Percentiles rank a stretch among this genome's conserved stretches.
Conservation (phyloP, 2,113 vertebrate genomes). For the Periophthalmus modestus region DNA sequence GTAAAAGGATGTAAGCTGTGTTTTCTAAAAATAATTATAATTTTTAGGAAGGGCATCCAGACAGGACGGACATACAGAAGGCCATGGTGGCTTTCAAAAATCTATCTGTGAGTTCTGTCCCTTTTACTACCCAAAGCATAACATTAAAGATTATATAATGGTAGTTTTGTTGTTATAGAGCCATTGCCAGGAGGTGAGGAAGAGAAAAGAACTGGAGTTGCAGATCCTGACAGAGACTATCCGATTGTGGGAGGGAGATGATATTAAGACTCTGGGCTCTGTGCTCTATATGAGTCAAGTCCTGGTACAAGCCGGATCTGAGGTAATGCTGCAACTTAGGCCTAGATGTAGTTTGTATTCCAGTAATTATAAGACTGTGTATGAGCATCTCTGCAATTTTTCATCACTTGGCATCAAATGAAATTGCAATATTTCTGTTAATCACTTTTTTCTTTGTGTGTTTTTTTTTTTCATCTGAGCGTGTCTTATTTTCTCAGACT, state of each 20-base stretch:
- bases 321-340: constrained; percentile 36
- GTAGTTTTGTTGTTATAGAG: constrained; percentile 72
- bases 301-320: constrained; percentile 85
- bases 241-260: constrained; percentile 95
- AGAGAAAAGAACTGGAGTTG: constrained; percentile 94
- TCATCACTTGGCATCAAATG: too few relatives aligned
- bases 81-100: constrained; percentile 95
- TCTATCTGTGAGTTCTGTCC: constrained; percentile 85
- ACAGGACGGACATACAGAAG: constrained; percentile 93
- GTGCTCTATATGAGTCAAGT: constrained; percentile 98
- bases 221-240: constrained; percentile 94
- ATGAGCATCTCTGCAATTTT: not conserved
- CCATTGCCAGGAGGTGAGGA: constrained; percentile 95
- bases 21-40: not conserved
- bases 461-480: not conserved
- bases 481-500: not conserved
- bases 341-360: not conserved
- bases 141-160: not conserved
- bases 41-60: constrained; percentile 89
- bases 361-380: not conserved
- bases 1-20: not conserved
- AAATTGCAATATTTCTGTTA: not conserved
- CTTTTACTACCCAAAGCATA: not conserved
- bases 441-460: not conserved
- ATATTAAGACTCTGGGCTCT: constrained; percentile 90